These are phyloP conservation scores for Parnassius glacialis DNA, from an alignment of 2,888 invertebrate genomes.

Conservation along the genomic window DNA sequence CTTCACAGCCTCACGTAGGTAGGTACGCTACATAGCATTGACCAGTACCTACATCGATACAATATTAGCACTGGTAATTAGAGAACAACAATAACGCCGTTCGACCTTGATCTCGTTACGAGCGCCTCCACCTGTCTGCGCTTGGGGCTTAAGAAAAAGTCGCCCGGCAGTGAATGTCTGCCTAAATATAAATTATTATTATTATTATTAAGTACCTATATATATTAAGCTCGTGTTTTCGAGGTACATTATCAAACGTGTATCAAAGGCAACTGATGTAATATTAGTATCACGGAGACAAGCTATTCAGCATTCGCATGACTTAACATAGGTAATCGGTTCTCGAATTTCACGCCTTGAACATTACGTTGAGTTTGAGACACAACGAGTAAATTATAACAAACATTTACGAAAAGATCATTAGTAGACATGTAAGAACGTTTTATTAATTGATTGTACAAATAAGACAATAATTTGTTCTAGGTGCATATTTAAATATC, in stretches of 20 bases:
- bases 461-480: no score
- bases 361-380: background rate
- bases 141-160: constrained; percentile 41
- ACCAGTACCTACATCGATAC: constrained; percentile 10
- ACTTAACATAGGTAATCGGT: constrained; percentile 11
- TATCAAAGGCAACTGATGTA: constrained; percentile 25
- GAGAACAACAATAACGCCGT: constrained; percentile 57
- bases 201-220: constrained; percentile 10
- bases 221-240: constrained; percentile 8
- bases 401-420: background rate
- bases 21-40: constrained; percentile 13
- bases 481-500: no score
- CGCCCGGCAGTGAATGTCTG: constrained; percentile 26
- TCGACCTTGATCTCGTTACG: constrained; percentile 69
- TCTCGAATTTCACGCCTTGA: constrained; percentile 11
- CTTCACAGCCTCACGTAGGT: background rate
- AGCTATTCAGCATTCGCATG: constrained; percentile 3
- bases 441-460: no score
- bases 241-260: background rate
- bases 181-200: constrained; percentile 8
- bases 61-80: constrained; percentile 58
- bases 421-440: no score
- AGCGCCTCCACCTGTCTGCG: constrained; percentile 54
- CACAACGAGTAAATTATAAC: constrained; percentile 1
- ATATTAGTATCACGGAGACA: constrained; percentile 4